Base-by-base conservation (phyloP, 2,888 invertebrate species). In the Penaeus monodon region DNA sequence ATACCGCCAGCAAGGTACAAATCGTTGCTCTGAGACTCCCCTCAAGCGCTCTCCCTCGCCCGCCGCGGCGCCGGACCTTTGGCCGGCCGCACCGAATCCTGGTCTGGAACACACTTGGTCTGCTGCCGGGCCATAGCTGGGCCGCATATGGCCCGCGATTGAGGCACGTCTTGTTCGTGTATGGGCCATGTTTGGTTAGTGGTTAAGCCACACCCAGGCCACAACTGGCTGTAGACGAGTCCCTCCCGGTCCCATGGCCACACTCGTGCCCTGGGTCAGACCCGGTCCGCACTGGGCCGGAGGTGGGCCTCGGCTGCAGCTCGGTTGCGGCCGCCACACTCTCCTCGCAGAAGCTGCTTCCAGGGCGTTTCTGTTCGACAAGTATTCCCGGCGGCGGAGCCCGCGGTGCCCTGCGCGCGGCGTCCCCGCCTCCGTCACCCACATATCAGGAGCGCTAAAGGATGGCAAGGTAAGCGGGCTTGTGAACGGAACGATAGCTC, bases 1-100 rank as follows among this genome's bases (percentile, higher is more conserved):
- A 86, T 64, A 81, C 81, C 66, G 81, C 81, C 27, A 86, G 76
- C 24, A 86, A 86, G 68, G 81, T 81, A 81, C 81, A 81, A 86
- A 76, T 49, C 49, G 49, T 49, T 49, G 64, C 20, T 29, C 73
- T 27, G 73, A 33, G 73, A 27, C 29, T 33, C 73, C 73, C 6
- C 73, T 49, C 49, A 49, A 49, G 49, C 49, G 49, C 49, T 49
- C 49, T 49, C 49, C 49, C 49, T 49, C 49, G 49, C 49, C 49
- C 49, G 49, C 49, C 49, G 49, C 49, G 49, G 49, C 49, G 49
- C 49, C 49, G 14, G 49, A 14, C 49, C 49, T 49, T 12, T 14
- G 49, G 49, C 49, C 49, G 49, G 33, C 49, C 49, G 14, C 49
- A 12, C 49, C 49, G 49, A 49, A 14, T 10, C 49, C 49, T 49